phyloP scores from a whole-genome alignment of 2,113 vertebrate genomes.

The Notiomystis cincta region DNA sequence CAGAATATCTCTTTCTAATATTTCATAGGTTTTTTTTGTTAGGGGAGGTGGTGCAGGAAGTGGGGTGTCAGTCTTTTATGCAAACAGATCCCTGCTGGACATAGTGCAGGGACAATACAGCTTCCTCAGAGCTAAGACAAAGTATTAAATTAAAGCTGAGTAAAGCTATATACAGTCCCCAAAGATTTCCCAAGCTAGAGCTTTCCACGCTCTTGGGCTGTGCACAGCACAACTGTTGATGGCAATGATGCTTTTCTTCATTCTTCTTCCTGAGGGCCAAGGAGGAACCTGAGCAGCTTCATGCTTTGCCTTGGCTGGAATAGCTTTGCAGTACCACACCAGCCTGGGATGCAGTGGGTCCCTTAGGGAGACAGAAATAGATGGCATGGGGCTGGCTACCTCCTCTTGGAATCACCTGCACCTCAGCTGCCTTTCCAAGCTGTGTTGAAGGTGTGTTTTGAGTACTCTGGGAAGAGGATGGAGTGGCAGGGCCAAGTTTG shows the following conservation, averaged over 20 bases:
- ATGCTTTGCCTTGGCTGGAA: neutral
- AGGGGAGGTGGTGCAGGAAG: neutral
- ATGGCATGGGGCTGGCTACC: neutral
- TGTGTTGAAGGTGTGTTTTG: neutral
- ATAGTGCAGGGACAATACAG: neutral
- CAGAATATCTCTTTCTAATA: neutral
- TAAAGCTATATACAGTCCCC: neutral
- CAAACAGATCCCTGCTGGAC: neutral
- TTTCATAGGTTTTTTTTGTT: fast-evolving
- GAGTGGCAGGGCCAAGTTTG: neutral
- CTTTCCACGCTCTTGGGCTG: neutral
- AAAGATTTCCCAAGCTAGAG: neutral
- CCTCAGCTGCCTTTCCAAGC: neutral
- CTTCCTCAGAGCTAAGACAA: neutral
- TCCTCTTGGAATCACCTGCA: neutral
- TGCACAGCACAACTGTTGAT: neutral
- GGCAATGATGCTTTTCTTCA: neutral
- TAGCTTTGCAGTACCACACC: neutral
- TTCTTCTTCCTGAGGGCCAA: neutral
- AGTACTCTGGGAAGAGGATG: neutral
- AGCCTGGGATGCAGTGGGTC: neutral
- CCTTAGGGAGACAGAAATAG: neutral
- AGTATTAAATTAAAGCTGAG: neutral
- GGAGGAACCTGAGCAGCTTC: neutral
- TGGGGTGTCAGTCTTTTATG: neutral